These are phyloP conservation scores for Drosophila differens DNA, from an alignment of 2,888 invertebrate species.

Conservation along the genomic window DNA sequence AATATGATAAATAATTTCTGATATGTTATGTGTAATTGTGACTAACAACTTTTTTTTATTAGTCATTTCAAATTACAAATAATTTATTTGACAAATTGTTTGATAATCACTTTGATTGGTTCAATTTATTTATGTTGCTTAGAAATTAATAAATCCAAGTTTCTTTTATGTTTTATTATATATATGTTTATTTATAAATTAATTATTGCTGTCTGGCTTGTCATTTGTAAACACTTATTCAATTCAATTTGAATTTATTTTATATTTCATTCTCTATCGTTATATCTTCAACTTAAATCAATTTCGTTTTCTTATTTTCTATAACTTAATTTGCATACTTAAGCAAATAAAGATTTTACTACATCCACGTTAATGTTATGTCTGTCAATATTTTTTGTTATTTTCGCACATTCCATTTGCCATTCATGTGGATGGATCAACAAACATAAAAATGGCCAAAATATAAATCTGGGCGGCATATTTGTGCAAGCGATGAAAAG, in stretches of 20 bases:
- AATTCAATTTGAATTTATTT: not conserved
- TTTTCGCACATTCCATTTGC: slow-evolving; percentile 12
- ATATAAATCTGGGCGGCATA: slow-evolving; percentile 37
- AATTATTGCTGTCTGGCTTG: not conserved
- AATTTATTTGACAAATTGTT: not conserved
- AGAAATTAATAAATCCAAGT: not conserved
- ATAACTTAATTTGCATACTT: slow-evolving; percentile 1
- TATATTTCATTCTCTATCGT: not conserved
- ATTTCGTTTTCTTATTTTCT: not conserved
- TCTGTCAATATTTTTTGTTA: slow-evolving; percentile 35
- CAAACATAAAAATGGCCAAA: slow-evolving; percentile 34
- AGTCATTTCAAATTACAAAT: not conserved
- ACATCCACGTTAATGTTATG: not conserved
- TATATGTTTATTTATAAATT: not conserved
- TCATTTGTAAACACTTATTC: not conserved
- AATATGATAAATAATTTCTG: not conserved
- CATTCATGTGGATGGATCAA: slow-evolving; percentile 4
- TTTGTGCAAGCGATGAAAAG: slow-evolving; percentile 68
- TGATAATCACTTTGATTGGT: not conserved
- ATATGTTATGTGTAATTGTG: not conserved
- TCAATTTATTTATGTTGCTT: not conserved
- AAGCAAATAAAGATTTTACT: slow-evolving; percentile 1
- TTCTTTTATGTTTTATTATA: not conserved
- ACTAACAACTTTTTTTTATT: not conserved
- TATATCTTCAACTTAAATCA: not conserved